A percentile compares a stretch with the other conserved stretches of the same genome.
Evolutionary conservation across 2,797 vertebrate genomes (phyloP).

Genomic region (Bucorvus abyssinicus): DNA sequence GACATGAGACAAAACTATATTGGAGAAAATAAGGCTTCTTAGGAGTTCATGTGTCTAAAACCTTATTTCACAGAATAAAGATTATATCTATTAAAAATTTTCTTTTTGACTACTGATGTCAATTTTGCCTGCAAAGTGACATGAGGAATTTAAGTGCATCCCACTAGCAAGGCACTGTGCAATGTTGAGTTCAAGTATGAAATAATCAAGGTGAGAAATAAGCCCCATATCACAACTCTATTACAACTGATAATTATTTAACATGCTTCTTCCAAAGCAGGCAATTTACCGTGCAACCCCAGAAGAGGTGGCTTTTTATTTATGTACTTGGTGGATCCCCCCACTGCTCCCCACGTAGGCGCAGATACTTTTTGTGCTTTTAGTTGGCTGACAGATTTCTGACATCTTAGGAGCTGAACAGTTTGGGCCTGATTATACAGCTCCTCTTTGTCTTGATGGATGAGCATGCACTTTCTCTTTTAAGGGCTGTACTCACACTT

Average conservation of each 20-base stretch:
- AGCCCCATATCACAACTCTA: neutral
- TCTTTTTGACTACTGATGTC: neutral
- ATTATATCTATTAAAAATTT: neutral
- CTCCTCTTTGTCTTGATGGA: neutral
- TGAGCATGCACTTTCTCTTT: neutral
- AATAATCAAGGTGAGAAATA: neutral
- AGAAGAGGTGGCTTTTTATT: neutral
- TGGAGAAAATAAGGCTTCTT: neutral
- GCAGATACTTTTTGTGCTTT: neutral
- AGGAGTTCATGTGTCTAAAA: neutral
- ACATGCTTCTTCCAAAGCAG: neutral
- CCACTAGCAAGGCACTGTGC: neutral
- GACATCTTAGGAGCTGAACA: neutral
- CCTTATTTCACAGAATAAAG: neutral
- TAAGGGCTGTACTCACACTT: neutral
- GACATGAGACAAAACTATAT: neutral
- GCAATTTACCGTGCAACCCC: neutral
- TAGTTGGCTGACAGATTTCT: neutral
- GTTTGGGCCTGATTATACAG: neutral
- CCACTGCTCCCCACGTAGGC: accelerated
- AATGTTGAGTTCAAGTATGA: neutral
- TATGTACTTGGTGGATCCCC: neutral
- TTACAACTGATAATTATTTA: neutral
- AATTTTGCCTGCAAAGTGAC: neutral
- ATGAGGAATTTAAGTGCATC: neutral